Evolutionary conservation across 2,113 vertebrate genomes (phyloP), one percentile per base, ranked within the genome.

Genomic region (Hemibates koningsi): DNA sequence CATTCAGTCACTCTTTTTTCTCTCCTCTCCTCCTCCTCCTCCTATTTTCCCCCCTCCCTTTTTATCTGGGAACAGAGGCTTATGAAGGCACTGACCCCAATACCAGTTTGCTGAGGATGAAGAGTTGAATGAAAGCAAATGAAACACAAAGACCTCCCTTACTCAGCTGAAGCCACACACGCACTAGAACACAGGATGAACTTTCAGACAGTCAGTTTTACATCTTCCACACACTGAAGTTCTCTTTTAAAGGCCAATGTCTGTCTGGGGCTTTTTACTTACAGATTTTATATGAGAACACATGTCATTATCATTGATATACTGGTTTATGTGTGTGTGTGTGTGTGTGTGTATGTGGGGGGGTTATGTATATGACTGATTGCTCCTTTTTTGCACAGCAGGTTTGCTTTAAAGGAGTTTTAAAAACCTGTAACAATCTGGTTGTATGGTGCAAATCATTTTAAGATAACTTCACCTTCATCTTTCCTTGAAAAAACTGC

Each of bases 1-100:
- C 90, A 48, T 81, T 92, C 84, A 38, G 16, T 83, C 53, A 16
- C 61, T 68, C 29, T 86, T 36, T 63, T 61, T 80, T 54, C 56
- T 38, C 11, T 38, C 6, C 38, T 45, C 21, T 73, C 27, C 76
- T 53, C 21, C n/a, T 13, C n/a, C 52, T 80, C 56, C 34, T 32
- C n/a, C 83, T 66, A 34, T 43, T 86, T n/a, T 2, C 71, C 6
- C 34, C 17, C n/a, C 63, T 17, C 17, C 82, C 80, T 84, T 80
- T 91, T 90, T 88, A 87, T 88, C 82, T 81, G 52, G 38, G 36
- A 91, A 92, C 73, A 84, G 52, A 91, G 80, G 81, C 86, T 92
- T 90, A 89, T 93, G 87, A 95, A 91, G 91, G 90, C 88, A 92
- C 9, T 94, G 91, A 93, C 88, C 94, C 91, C 93, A 91, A 86